phyloP scores from a whole-genome alignment of 2,113 vertebrate genomes.

The Halcyon senegalensis region DNA sequence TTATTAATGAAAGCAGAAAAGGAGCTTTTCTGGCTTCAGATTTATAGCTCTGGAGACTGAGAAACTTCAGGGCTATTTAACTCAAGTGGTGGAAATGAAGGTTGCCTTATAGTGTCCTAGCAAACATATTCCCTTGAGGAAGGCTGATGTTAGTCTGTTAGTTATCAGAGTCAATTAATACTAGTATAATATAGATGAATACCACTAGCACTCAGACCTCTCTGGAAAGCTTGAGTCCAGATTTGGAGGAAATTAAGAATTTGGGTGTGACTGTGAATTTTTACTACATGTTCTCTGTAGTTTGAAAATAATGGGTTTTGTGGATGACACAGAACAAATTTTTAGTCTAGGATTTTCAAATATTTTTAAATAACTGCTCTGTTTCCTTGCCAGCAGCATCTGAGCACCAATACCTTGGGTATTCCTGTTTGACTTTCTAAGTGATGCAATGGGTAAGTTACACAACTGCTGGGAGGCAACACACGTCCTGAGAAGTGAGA shows the following conservation, averaged over 20 bases:
- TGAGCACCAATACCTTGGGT: not conserved
- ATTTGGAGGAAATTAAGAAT: not conserved
- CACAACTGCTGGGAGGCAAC: not conserved
- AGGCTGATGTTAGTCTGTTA: not conserved
- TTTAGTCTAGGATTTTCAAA: not conserved
- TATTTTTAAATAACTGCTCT: not conserved
- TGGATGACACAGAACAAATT: not conserved
- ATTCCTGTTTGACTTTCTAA: not conserved
- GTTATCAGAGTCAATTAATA: not conserved
- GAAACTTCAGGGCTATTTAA: not conserved
- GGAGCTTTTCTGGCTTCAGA: not conserved
- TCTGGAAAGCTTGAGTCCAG: not conserved
- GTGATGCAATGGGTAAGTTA: not conserved
- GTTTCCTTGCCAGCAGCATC: not conserved
- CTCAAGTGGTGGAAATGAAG: not conserved
- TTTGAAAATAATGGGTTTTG: not conserved
- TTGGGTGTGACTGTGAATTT: not conserved
- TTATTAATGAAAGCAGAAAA: conserved; percentile 34
- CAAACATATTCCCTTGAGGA: not conserved
- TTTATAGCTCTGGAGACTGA: not conserved
- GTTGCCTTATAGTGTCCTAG: not conserved
- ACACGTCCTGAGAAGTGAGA: not conserved
- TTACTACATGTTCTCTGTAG: not conserved
- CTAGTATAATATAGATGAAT: not conserved
- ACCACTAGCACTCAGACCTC: not conserved